Evolutionary conservation across 2,888 invertebrate genomes (phyloP), one percentile per base, ranked within the genome.

Genomic region (Esperia sulphurella): DNA sequence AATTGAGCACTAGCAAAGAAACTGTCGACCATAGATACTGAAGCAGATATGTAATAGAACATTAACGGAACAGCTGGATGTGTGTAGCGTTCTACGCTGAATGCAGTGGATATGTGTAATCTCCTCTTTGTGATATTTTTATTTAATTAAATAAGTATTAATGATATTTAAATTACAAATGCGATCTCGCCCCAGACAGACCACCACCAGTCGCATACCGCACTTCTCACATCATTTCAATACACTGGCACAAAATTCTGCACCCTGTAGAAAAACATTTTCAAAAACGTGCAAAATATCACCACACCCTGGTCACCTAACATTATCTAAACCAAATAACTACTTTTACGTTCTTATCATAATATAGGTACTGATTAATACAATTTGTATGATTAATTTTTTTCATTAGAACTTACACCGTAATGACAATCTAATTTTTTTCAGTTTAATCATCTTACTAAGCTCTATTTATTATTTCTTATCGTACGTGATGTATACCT

Each of bases 211-310:
- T 65, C 71, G 70, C 72, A 65, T 67, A 65, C 66, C 73, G n/a
- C n/a, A 64, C 59, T 70, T 66, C 71, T 71, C 77, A 68, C 68
- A 70, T 75, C 74, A 71, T 78, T 72, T 74, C 75, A 76, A 77
- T 74, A 80, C 79, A 69, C 75, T 72, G 79, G 73, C 79, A 75
- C 83, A 75, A 71, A 69, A 72, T 67, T 63, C 80, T 79, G 83
- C 79, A 75, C 80, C 81, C 71, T 73, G 73, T 82, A 84, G 83
- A 84, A 89, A 88, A 86, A 89, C 86, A 86, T 87, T 81, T 83
- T 88, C 87, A 88, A 88, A 89, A 89, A 88, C 88, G 83, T 87
- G 86, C 87, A 87, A 88, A 88, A 88, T 89, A 89, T 88, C 89
- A 87, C 87, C 89, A 81, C 89, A 89, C 89, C 89, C 89, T 89